phyloP scores from a whole-genome alignment of 2,113 vertebrate species.

The Tursiops truncatus region DNA sequence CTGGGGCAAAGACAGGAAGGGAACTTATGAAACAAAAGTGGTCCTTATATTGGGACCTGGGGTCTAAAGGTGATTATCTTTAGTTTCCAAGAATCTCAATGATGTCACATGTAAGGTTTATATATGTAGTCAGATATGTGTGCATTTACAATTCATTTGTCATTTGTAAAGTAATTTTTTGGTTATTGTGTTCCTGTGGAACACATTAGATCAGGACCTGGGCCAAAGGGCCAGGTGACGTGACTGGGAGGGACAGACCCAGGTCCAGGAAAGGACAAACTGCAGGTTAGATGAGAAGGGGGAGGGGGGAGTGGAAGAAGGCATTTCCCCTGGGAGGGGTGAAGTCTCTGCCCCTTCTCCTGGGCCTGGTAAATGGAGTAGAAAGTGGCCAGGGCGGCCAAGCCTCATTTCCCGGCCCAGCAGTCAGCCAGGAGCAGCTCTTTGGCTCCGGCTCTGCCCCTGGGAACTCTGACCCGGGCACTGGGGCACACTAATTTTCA shows the following conservation, averaged over 20 bases:
- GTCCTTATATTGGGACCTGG: neutral
- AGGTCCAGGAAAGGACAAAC: neutral
- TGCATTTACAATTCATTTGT: neutral
- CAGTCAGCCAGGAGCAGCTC: neutral
- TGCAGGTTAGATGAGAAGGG: neutral
- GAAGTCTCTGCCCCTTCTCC: neutral
- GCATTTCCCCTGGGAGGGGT: neutral
- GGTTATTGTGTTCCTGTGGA: neutral
- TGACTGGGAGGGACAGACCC: neutral
- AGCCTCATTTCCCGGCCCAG: neutral
- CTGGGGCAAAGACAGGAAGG: neutral
- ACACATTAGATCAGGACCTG: neutral
- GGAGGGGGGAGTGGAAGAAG: neutral
- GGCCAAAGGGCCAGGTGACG: neutral
- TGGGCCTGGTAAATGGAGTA: neutral
- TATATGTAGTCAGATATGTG: accelerated
- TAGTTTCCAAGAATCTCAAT: neutral
- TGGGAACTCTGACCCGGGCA: conserved; percentile 44
- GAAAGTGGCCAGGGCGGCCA: neutral
- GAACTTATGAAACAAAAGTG: neutral
- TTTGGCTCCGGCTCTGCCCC: conserved; percentile 25
- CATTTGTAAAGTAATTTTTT: neutral
- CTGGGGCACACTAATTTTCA: conserved; percentile 53
- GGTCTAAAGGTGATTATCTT: neutral
- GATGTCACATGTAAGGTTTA: neutral